Base-by-base conservation (phyloP, 30 jellyfish, hydroid and myxozoan genomes). In the Aurelia sp. region DNA sequence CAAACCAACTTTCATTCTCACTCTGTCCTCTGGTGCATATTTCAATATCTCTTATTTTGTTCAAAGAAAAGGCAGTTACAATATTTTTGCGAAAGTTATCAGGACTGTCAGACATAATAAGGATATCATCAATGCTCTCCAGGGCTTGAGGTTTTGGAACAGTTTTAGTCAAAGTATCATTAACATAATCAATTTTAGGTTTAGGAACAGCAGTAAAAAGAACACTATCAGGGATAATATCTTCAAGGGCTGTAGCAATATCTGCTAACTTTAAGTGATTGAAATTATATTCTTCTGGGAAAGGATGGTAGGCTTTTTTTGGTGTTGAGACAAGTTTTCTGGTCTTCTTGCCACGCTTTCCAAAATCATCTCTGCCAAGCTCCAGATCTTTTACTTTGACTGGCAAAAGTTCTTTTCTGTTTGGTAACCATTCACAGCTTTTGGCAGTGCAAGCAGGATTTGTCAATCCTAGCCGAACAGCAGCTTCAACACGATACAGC, bases 261-360 rank as follows among this genome's bases (percentile, higher is more conserved):
- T 80, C 53, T 3, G 72, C 47, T 2, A 80, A 52, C 16, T 33
- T 30, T 51, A 80, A 67, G 41, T 62, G 91, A 75, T 52, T 11
- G 16, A 52, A 8, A 52, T 52, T 52, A 16, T 8, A 52, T 52
- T 52, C 63, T 8, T 52, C 63, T 52, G 63, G 16, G 16, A 8
- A 16, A 52, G 16, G 63, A 40, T 80, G 3, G 50, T 63, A 80
- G 47, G 3, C 47, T 30, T 67, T 66, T 48, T 80, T 80, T 35
- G 67, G 72, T 20, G 80, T 63, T 12, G 78, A 31, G 22, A 80
- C 72, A 19, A 80, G 71, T n/a, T n/a, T n/a, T n/a, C n/a, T n/a
- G n/a, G 27, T 80, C 61, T 64, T 21, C 65, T 62, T 77, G n/a
- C 86, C 86, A 13, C 85, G 88, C 85, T 57, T 35, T 41, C 85